Evolutionary conservation across 2,888 invertebrate species (phyloP).

Genomic region (Stegophylla sp.): DNA sequence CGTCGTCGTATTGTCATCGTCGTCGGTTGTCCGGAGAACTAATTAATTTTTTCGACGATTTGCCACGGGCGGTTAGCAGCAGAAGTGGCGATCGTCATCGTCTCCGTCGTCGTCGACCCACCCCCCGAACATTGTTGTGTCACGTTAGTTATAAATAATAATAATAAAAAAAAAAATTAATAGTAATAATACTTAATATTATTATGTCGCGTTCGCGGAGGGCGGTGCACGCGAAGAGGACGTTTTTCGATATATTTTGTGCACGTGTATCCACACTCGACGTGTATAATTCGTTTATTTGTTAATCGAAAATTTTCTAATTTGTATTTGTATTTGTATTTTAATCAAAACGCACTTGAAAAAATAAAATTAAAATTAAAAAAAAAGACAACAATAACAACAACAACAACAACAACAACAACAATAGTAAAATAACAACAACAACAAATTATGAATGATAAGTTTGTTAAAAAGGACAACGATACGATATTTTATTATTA

Average conservation of each 20-base stretch:
- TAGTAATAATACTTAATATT: no score
- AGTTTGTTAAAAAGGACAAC: no score
- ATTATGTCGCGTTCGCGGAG: no score
- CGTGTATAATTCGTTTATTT: not conserved
- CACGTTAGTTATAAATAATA: not conserved
- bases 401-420: no score
- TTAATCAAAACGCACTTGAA: not conserved
- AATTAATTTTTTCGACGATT: conserved; percentile 31
- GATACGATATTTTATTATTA: no score
- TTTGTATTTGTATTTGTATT: not conserved
- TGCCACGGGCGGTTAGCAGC: not conserved
- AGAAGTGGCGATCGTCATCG: conserved; percentile 9
- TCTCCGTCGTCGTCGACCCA: not conserved
- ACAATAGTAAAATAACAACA: no score
- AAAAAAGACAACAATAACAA: not conserved
- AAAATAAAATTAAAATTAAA: not conserved
- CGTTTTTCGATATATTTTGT: not conserved
- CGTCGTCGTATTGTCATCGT: conserved; percentile 6
- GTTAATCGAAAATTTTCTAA: no score
- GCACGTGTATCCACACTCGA: not conserved
- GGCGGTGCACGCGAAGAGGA: not conserved
- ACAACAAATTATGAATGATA: no score
- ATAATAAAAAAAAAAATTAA: not conserved
- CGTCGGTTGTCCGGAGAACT: not conserved
- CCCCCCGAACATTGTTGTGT: conserved; percentile 1